These are phyloP conservation scores for Drosophila biarmipes DNA, from an alignment of 1,140 invertebrate genomes.

Conservation along the genomic window DNA sequence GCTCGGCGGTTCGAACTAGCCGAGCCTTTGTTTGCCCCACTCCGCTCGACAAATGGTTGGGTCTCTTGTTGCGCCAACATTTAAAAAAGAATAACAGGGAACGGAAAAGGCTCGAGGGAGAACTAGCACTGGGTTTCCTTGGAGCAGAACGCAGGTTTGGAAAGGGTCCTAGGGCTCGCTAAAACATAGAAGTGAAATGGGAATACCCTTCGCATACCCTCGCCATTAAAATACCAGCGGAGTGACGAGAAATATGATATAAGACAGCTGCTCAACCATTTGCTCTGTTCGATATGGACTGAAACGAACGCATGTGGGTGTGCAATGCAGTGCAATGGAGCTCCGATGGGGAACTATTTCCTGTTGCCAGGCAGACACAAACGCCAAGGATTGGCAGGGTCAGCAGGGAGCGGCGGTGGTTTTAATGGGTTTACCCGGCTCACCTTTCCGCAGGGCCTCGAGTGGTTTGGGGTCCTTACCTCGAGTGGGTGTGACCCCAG, in stretches of 20 bases:
- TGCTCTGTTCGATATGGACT: constrained; percentile 15
- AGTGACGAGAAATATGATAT: constrained; percentile 13
- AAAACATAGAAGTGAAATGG: neutral
- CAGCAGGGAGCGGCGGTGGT: neutral
- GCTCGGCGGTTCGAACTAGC: constrained; percentile 24
- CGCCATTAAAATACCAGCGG: neutral
- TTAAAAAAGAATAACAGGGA: constrained; percentile 14
- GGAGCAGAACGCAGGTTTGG: no score
- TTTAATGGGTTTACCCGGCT: constrained; percentile 55
- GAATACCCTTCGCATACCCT: neutral
- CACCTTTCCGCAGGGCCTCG: constrained; percentile 41
- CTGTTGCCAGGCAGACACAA: constrained; percentile 49
- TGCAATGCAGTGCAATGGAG: constrained; percentile 18
- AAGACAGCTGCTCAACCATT: constrained; percentile 60
- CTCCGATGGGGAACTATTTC: constrained; percentile 38
- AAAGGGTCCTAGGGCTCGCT: no score
- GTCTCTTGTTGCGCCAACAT: constrained; percentile 43
- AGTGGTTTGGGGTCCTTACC: constrained; percentile 24
- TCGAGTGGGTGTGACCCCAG: constrained; percentile 50
- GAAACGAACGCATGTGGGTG: constrained; percentile 12
- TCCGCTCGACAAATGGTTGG: constrained; percentile 38
- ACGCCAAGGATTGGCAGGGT: constrained; percentile 35
- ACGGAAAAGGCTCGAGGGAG: neutral
- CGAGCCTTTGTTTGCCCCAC: constrained; percentile 53
- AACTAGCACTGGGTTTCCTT: neutral